These are phyloP conservation scores for Esox masquinongy DNA, from an alignment of 2,797 vertebrate genomes.

Conservation along the genomic window DNA sequence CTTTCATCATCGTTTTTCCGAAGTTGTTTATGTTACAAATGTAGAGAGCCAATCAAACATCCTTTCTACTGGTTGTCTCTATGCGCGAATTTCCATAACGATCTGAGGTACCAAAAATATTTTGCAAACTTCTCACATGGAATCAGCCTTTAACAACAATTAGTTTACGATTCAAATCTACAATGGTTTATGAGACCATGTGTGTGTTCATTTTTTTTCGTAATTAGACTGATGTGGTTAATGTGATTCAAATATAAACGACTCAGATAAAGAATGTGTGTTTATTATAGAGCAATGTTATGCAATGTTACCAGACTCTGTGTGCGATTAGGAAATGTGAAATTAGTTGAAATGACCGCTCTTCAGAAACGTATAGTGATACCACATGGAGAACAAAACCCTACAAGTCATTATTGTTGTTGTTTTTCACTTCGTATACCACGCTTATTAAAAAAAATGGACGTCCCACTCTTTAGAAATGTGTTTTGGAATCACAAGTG, in stretches of 20 bases:
- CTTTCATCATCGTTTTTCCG: no score
- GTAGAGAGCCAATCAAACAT: no score
- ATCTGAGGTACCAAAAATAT: no score
- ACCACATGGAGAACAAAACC: slow-evolving; percentile 75
- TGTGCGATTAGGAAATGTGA: slow-evolving; percentile 48
- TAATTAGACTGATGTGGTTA: slow-evolving; percentile 25
- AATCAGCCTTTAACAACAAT: not conserved
- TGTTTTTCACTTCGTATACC: slow-evolving; percentile 8
- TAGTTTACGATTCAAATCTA: not conserved
- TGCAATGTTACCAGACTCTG: not conserved
- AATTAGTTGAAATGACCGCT: slow-evolving; percentile 53
- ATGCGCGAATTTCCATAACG: no score
- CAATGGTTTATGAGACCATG: not conserved
- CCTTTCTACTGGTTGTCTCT: no score
- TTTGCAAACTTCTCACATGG: no score
- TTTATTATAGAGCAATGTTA: not conserved
- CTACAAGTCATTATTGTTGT: slow-evolving; percentile 16
- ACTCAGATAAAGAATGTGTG: slow-evolving; percentile 6
- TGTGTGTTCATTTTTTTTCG: slow-evolving; percentile 44
- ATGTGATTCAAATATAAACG: slow-evolving; percentile 14
- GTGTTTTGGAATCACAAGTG: slow-evolving; percentile 30
- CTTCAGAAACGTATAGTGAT: slow-evolving; percentile 34
- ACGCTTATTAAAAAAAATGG: slow-evolving; percentile 22
- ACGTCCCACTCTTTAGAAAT: slow-evolving; percentile 28
- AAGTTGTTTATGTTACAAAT: no score